A percentile compares a stretch with the other conserved stretches of the same genome.
phyloP scores from a whole-genome alignment of 2,797 vertebrate species.

The Tenualosa thibaudeaui region DNA sequence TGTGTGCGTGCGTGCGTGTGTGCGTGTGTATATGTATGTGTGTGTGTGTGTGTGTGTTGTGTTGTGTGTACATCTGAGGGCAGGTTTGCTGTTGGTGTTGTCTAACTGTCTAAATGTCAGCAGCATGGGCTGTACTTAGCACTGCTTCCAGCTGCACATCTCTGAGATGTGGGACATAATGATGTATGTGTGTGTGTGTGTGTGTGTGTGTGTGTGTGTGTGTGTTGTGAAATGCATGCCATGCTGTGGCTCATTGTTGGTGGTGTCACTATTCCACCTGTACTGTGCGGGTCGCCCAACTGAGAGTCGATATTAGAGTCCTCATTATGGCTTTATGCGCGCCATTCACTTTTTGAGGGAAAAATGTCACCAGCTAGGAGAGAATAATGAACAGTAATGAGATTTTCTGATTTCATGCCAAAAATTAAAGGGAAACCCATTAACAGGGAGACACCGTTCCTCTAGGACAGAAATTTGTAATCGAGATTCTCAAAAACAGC shows the following conservation, averaged over 20 bases:
- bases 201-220: slow-evolving; percentile 14
- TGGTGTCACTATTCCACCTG: background rate
- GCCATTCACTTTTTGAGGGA: background rate
- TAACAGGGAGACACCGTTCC: background rate
- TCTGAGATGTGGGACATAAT: background rate
- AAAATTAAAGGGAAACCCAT: slow-evolving; percentile 12
- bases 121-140: background rate
- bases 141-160: too few relatives aligned
- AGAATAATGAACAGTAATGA: slow-evolving; percentile 8
- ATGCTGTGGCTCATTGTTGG: too few relatives aligned
- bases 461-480: background rate
- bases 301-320: background rate
- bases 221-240: background rate
- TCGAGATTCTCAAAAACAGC: background rate
- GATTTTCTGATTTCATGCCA: slow-evolving; percentile 2
- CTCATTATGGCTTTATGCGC: background rate
- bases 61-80: background rate
- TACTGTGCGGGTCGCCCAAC: background rate
- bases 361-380: slow-evolving; percentile 2
- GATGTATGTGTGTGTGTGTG: background rate
- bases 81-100: background rate
- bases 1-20: too few relatives aligned
- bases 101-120: background rate
- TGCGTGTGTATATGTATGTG: too few relatives aligned
- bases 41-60: too few relatives aligned